A percentile compares a stretch with the other conserved stretches of the same genome.
Conservation (phyloP, 2,113 vertebrate species). For the Nematolebias whitei region DNA sequence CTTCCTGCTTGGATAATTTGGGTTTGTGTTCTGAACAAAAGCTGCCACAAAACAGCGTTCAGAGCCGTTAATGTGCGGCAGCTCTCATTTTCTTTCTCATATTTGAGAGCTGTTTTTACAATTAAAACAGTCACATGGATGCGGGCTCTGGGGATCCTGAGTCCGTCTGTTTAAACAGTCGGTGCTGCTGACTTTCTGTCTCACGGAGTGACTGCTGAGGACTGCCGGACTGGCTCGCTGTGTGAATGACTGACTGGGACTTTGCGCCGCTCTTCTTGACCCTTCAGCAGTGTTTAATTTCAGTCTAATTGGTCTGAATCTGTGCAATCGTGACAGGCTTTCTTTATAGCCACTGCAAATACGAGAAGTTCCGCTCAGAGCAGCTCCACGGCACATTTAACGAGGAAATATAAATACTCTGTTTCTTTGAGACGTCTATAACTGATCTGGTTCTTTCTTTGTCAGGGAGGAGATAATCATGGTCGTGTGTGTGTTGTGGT, state of each 20-base stretch:
- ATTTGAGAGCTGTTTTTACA: slow-evolving; percentile 29
- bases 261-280: slow-evolving; percentile 38
- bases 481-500: background rate
- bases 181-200: slow-evolving; percentile 28
- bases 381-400: background rate
- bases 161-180: slow-evolving; percentile 2
- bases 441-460: background rate
- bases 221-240: slow-evolving; percentile 28
- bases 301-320: slow-evolving; percentile 59
- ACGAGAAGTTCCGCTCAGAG: slow-evolving; percentile 21
- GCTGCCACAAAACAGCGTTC: background rate
- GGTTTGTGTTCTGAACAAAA: background rate
- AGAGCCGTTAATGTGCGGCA: slow-evolving; percentile 3
- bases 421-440: background rate
- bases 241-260: slow-evolving; percentile 47
- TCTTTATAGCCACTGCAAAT: slow-evolving; percentile 40
- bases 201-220: slow-evolving; percentile 40
- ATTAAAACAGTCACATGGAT: slow-evolving; percentile 49
- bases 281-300: slow-evolving; percentile 64
- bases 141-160: slow-evolving; percentile 6
- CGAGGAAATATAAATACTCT: slow-evolving; percentile 7
- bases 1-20: background rate
- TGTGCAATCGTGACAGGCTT: slow-evolving; percentile 48
- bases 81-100: slow-evolving; percentile 22
- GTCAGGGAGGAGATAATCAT: background rate